Percentiles rank a stretch among this genome's conserved stretches.
These are phyloP conservation scores for Struthidea cinerea DNA, from an alignment of 2,113 vertebrate species.

Conservation along the genomic window DNA sequence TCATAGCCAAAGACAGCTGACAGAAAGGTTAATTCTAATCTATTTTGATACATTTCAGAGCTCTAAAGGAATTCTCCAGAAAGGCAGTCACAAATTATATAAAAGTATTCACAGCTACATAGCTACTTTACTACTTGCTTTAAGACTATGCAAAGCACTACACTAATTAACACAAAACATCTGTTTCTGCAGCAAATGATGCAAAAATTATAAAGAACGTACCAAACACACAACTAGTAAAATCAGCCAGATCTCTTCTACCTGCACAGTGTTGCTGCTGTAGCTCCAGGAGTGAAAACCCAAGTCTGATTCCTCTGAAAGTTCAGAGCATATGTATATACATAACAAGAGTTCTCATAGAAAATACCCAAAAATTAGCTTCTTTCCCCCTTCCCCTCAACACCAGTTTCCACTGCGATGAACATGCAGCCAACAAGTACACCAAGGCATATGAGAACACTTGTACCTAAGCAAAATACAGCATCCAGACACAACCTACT, in stretches of 20 bases:
- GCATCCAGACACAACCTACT: neutral
- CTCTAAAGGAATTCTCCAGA: neutral
- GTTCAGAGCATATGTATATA: neutral
- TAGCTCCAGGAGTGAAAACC: neutral
- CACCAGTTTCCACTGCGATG: neutral
- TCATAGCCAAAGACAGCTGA: neutral
- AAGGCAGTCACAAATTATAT: neutral
- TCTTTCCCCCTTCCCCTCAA: neutral
- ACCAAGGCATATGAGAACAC: neutral
- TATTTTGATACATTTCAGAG: neutral
- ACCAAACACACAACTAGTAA: neutral
- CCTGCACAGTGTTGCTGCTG: rapidly evolving
- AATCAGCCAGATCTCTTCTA: neutral
- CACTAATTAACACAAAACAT: neutral
- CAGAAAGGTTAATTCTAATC: neutral
- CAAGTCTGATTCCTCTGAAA: neutral
- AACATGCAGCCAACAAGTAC: neutral
- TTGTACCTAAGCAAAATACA: neutral
- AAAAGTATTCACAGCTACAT: neutral
- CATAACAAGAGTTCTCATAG: neutral
- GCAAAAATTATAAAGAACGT: neutral
- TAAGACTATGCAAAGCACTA: neutral
- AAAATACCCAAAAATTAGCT: neutral
- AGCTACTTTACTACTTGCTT: neutral
- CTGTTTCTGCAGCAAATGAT: neutral